A percentile compares a stretch with the other conserved stretches of the same genome.
Evolutionary conservation across 2,888 invertebrate genomes (phyloP).

Genomic region (Ophion ventricosus): DNA sequence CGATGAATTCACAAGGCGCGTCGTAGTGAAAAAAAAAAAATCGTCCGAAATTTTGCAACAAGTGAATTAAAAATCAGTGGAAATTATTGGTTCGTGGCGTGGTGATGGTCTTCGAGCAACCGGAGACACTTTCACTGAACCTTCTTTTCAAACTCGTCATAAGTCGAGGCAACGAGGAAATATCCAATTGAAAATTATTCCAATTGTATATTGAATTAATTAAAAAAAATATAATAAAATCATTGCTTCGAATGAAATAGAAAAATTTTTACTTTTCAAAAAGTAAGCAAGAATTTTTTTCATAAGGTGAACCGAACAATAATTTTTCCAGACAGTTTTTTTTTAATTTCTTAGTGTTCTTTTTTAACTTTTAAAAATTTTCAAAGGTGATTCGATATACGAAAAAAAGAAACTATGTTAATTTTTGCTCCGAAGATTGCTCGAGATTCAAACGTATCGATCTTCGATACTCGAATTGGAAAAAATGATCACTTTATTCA

Average conservation of each 20-base stretch:
- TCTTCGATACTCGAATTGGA: background rate
- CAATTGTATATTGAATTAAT: background rate
- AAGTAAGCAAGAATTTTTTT: no score
- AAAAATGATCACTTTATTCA: background rate
- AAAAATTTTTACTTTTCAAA: background rate
- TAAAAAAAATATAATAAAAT: background rate
- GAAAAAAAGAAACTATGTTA: background rate
- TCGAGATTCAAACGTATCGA: background rate
- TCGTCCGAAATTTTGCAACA: background rate
- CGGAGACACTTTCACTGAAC: constrained; percentile 23
- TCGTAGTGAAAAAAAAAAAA: background rate
- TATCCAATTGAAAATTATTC: background rate
- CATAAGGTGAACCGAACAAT: background rate
- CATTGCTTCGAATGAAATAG: background rate
- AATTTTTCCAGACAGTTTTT: background rate
- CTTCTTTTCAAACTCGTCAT: constrained; percentile 1
- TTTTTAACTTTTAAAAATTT: background rate
- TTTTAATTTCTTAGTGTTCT: background rate
- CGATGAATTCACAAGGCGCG: background rate
- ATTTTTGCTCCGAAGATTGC: background rate
- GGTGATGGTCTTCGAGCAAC: background rate
- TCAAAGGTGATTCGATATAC: background rate
- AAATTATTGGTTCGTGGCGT: background rate
- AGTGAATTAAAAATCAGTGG: background rate
- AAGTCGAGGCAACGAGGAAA: background rate